A percentile compares a stretch with the other conserved stretches of the same genome.
phyloP scores from a whole-genome alignment of 2,797 vertebrate genomes.

The Sarcoramphus papa region DNA sequence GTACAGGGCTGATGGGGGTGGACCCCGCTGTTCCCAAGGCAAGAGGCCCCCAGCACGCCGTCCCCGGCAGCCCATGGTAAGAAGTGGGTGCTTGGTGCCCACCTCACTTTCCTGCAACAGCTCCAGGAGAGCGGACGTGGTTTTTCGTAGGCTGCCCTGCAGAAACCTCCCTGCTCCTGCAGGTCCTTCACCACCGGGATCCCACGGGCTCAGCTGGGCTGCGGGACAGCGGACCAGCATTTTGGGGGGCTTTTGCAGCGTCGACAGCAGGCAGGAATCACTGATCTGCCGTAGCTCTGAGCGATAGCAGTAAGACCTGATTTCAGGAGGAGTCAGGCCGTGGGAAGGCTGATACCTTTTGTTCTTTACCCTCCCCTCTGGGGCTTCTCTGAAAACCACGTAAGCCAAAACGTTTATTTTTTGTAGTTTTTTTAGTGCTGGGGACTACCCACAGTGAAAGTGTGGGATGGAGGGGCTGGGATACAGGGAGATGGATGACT shows the following conservation, averaged over 20 bases:
- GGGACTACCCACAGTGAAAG: not conserved
- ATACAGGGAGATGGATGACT: not conserved
- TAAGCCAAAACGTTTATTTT: not conserved
- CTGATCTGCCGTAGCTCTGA: not conserved
- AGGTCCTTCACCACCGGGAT: accelerated
- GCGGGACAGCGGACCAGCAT: accelerated
- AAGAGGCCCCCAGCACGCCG: accelerated
- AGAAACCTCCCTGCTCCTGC: not conserved
- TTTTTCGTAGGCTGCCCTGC: not conserved
- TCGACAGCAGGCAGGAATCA: not conserved
- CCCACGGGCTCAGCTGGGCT: accelerated
- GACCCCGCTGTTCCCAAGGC: not conserved
- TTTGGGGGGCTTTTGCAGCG: not conserved
- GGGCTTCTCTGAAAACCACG: not conserved
- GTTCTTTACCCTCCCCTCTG: not conserved
- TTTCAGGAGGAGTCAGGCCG: not conserved
- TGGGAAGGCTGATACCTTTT: not conserved
- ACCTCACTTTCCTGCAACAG: not conserved
- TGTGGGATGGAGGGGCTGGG: not conserved
- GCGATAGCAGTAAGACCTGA: accelerated
- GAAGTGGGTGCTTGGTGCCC: not conserved
- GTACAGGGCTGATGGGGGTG: accelerated
- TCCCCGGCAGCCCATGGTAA: not conserved
- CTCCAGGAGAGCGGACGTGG: accelerated
- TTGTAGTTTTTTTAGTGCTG: not conserved